Evolutionary conservation across 2,888 invertebrate species (phyloP), one percentile per base, ranked within the genome.

Genomic region (Homarus gammarus): DNA sequence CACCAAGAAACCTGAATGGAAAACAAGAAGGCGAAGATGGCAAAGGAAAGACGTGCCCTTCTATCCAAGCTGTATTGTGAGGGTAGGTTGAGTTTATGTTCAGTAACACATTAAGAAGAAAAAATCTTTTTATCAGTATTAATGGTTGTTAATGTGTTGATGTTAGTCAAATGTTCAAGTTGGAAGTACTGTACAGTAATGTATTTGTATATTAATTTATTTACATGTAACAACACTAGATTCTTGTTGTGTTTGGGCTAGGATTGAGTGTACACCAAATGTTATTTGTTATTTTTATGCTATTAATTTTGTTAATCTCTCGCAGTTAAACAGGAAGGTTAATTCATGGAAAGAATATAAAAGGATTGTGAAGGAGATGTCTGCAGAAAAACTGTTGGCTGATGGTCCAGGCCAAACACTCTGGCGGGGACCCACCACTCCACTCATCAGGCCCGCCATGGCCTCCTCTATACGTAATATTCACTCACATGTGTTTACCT

Each of bases 321-420:
- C 10, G n/a, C 70, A 87, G 86, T 64, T 87, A 18, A 18, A 44
- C 27, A 61, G 61, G 22, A 78, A 51, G 51, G 86, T 87, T 38
- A n/a, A 49, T 70, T 87, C 87, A 10, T 87, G 87, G 87, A 87
- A 75, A 33, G 87, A 87, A 33, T 87, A 87, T 40, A 87, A 87
- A 51, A 61, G 44, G 36, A 33, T 44, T 61, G 73, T 87, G 56
- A 75, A 56, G 61, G 61, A 81, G 27, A 87, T 40, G 38, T 56
- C 61, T 44, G 87, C 51, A 49, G 75, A 81, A 36, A 82, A 87
- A 56, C 18, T 82, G 15, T 61, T 87, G 56, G 44, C 72, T 64
- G n/a, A 61, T 64, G 87, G 87, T n/a, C 31, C 73, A 38, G 73
- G 61, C n/a, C 22, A 44, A 38, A 61, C 36, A 18, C 64, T 87